phyloP scores from a whole-genome alignment of 2,888 invertebrate species.

The Poecilobothrus nobilitatus region DNA sequence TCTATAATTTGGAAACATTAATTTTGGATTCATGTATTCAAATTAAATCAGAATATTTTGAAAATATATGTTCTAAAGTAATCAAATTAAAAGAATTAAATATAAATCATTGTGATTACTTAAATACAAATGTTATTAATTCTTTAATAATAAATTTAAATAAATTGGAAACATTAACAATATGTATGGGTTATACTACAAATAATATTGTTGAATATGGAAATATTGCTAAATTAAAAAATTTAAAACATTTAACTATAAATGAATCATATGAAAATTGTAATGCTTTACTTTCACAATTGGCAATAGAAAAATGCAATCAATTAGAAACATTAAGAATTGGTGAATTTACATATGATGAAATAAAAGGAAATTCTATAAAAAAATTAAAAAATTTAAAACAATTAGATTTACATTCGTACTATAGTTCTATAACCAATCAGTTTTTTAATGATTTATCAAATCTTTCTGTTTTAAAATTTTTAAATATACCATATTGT shows the following conservation, averaged over 20 bases:
- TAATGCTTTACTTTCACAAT: conserved; percentile 10
- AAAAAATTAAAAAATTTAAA: conserved; percentile 9
- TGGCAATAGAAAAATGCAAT: conserved; percentile 9
- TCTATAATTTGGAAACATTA: conserved; percentile 18
- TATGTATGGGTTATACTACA: conserved; percentile 13
- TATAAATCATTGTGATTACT: conserved; percentile 18
- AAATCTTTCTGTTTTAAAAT: conserved; percentile 13
- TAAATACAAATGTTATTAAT: conserved; percentile 14
- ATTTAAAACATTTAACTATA: conserved; percentile 16
- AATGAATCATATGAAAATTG: conserved; percentile 7
- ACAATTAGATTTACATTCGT: conserved; percentile 11
- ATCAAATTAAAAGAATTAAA: conserved; percentile 18
- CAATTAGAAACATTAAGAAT: conserved; percentile 13
- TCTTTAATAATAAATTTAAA: conserved; percentile 14
- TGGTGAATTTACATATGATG: background rate
- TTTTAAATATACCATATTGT: conserved; percentile 11
- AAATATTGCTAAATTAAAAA: conserved; percentile 12
- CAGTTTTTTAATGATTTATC: conserved; percentile 11
- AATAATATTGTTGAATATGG: conserved; percentile 10
- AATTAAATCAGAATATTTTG: conserved; percentile 18
- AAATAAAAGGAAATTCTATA: background rate
- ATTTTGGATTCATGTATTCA: conserved; percentile 19
- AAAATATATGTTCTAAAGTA: conserved; percentile 14
- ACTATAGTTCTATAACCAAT: conserved; percentile 9
- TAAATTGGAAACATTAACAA: conserved; percentile 16